Evolutionary conservation across 2,888 invertebrate species (phyloP).

Genomic region (Phaedon cochleariae): DNA sequence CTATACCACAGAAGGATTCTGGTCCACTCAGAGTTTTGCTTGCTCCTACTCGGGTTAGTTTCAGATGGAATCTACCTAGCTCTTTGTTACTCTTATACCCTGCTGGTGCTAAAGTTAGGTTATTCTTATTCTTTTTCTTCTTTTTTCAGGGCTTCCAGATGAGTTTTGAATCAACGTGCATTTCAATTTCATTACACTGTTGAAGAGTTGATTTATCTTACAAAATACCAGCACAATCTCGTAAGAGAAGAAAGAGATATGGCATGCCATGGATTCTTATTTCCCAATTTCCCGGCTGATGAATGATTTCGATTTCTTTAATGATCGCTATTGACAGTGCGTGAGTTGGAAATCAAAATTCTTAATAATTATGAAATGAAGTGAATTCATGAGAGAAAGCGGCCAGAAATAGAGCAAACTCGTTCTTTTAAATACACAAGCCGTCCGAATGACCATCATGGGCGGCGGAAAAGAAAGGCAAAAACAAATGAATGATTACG

Average conservation of each 20-base stretch:
- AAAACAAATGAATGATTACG: not conserved
- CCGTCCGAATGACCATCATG: not conserved
- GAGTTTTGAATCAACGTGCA: no score
- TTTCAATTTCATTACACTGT: no score
- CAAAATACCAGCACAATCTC: no score
- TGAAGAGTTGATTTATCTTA: no score
- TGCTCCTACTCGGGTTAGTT: no score
- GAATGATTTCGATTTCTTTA: slow-evolving; percentile 22
- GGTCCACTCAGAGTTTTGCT: no score
- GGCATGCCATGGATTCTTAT: not conserved
- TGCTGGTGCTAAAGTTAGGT: no score
- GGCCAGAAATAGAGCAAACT: slow-evolving; percentile 35
- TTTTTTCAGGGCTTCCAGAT: no score
- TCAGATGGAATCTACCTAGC: no score
- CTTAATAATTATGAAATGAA: slow-evolving; percentile 32
- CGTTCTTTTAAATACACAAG: slow-evolving; percentile 27
- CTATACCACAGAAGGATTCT: no score
- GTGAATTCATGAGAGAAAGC: slow-evolving; percentile 41
- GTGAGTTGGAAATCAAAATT: slow-evolving; percentile 26
- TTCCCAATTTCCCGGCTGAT: not conserved
- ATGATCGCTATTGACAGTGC: slow-evolving; percentile 18
- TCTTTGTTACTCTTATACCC: no score
- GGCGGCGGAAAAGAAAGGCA: not conserved
- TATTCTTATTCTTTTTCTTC: no score
- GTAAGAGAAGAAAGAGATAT: not conserved